Evolutionary conservation across 2,113 vertebrate species (phyloP).

Genomic region (Pseudopipra pipra): DNA sequence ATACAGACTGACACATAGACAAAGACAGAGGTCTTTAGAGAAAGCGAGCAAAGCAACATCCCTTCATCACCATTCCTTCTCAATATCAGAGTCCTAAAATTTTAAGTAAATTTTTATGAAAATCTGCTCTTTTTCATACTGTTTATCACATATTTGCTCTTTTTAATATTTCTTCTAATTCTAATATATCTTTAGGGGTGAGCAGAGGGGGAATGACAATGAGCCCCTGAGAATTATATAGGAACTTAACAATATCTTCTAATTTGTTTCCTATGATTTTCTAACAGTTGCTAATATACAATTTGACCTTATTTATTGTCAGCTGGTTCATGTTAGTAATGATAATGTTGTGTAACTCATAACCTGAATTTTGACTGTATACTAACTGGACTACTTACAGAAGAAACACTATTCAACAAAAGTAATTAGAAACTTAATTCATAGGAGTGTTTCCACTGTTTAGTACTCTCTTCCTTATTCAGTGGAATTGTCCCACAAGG

Average conservation of each 20-base stretch:
- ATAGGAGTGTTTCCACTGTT: background rate
- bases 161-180: background rate
- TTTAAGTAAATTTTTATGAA: background rate
- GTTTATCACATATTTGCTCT: background rate
- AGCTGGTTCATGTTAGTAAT: background rate
- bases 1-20: background rate
- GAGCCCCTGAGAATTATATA: background rate
- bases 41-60: background rate
- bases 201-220: background rate
- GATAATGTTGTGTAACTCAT: background rate
- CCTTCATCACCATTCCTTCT: background rate
- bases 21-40: background rate
- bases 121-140: background rate
- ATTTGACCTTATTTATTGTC: background rate
- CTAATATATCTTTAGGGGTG: background rate
- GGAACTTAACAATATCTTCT: background rate
- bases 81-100: background rate
- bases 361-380: background rate
- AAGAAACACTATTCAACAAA: background rate
- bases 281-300: background rate
- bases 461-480: background rate
- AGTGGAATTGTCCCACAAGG: background rate
- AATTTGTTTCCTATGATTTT: background rate
- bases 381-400: background rate
- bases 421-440: background rate